Base-by-base conservation (phyloP, 2,797 vertebrate genomes). In the Erpetoichthys calabaricus region DNA sequence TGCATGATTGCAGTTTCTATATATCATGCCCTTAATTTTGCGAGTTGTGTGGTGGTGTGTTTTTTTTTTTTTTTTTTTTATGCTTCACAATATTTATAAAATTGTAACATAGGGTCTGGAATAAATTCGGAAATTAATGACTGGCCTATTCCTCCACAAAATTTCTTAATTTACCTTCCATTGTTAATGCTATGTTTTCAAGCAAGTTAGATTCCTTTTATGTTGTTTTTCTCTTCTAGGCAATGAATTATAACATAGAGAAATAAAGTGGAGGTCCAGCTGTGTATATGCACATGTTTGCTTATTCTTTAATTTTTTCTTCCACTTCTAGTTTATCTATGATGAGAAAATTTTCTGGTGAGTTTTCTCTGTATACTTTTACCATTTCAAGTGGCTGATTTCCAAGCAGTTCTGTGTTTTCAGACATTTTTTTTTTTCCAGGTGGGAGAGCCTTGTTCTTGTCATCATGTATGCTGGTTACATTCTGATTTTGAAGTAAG, bases 401-500 rank as follows among this genome's bases (percentile, higher is more conserved):
- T 10, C 9, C 25, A 45, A 7, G 10, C 49, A 53, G 47, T 25
- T 49, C 9, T 56, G 10, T 42, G 41, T 58, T 9, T 42, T 47
- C 7, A 5, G n/a, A 25, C 25, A 25, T 25, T 25, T 25, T 25
- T 25, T 25, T 25, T 25, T 25, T 4, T 42, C 57, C 69, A 86
- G 85, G 84, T 87, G 84, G 85, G 85, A 87, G 71, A 84, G 82
- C 72, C 80, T 87, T 70, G 62, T 86, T 62, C 79, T 87, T 58
- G 82, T 86, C 66, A 1, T 86, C 65, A 68, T 87, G 77, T 87
- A 87, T 56, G 72, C 64, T 44, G 74, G 85, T 70, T 87, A 87
- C 66, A 87, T 87, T 64, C 77, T 86, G 55, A 84, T 83, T 53
- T 86, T 87, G 85, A 87, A 86, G 84, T 87, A 81, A 87, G 85